Percentiles rank a stretch among this genome's conserved stretches.
Conservation (phyloP, 2,797 vertebrate species). For the Pempheris klunzingeri region DNA sequence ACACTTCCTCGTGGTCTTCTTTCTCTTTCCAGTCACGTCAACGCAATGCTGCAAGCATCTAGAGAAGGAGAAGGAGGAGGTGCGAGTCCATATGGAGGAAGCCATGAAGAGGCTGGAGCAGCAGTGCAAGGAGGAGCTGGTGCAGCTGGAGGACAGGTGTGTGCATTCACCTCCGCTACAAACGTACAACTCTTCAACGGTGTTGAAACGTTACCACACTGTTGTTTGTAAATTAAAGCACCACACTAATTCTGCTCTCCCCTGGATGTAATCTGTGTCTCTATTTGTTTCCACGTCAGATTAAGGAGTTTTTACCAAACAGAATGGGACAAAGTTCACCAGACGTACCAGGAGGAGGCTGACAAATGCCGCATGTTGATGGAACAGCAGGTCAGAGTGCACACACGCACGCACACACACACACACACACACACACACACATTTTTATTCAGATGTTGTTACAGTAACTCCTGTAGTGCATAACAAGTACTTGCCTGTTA, state of each 20-base stretch:
- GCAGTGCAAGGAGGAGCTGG: constrained; percentile 90
- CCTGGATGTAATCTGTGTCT: not conserved
- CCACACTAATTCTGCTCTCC: not conserved
- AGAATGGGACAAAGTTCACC: constrained; percentile 94
- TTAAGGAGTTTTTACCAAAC: constrained; percentile 92
- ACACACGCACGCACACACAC: constrained; percentile 1
- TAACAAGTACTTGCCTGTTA: not conserved
- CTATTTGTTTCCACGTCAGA: constrained; percentile 39
- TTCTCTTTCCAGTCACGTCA: constrained; percentile 80
- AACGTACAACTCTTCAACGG: not conserved
- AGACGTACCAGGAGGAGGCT: constrained; percentile 92
- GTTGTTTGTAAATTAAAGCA: not conserved
- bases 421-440: constrained; percentile 8
- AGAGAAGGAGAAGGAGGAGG: constrained; percentile 90
- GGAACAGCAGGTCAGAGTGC: constrained; percentile 90
- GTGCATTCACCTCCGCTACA: not conserved
- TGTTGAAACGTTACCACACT: not conserved
- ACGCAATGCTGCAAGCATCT: constrained; percentile 88
- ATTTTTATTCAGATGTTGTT: not conserved
- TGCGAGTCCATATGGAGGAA: constrained; percentile 85
- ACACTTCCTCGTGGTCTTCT: not conserved
- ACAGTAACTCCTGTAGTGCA: not conserved
- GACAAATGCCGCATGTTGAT: constrained; percentile 89
- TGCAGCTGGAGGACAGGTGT: constrained; percentile 88
- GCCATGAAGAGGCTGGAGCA: constrained; percentile 87